These are phyloP conservation scores for Hemibagrus wyckioides DNA, from an alignment of 2,113 vertebrate genomes.

Conservation along the genomic window DNA sequence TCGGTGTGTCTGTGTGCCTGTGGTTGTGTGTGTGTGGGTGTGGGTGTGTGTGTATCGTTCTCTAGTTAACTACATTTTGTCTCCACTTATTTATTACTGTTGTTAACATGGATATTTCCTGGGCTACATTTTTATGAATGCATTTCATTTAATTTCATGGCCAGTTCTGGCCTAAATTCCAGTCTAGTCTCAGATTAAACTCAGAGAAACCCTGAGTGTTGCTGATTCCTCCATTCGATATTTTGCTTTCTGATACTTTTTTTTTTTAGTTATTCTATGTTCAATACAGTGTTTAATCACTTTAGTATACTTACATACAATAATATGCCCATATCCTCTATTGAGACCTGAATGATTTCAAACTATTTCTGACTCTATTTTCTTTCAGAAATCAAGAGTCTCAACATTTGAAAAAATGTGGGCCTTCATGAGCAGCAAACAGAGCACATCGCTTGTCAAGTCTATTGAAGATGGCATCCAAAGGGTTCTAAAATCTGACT, in stretches of 20 bases:
- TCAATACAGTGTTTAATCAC: too few species aligned
- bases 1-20: background rate
- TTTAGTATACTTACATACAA: too few species aligned
- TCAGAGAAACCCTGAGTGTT: background rate
- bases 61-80: constrained; percentile 24
- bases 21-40: constrained; percentile 1
- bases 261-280: background rate
- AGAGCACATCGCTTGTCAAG: constrained; percentile 89
- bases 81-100: background rate
- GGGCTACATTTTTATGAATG: background rate
- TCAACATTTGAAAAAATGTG: constrained; percentile 99
- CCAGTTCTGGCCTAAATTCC: background rate
- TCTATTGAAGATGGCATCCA: constrained; percentile 97
- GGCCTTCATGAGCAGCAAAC: constrained; percentile 98
- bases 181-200: background rate
- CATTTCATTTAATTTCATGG: background rate
- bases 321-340: background rate
- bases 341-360: background rate
- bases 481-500: constrained; percentile 89
- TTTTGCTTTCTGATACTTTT: too few species aligned
- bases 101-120: background rate
- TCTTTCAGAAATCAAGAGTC: constrained; percentile 91
- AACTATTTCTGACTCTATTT: background rate
- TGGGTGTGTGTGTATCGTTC: constrained; percentile 33
- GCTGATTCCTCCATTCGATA: too few species aligned